Evolutionary conservation across 2,113 vertebrate genomes (phyloP).

Genomic region (Polyodon spathula): DNA sequence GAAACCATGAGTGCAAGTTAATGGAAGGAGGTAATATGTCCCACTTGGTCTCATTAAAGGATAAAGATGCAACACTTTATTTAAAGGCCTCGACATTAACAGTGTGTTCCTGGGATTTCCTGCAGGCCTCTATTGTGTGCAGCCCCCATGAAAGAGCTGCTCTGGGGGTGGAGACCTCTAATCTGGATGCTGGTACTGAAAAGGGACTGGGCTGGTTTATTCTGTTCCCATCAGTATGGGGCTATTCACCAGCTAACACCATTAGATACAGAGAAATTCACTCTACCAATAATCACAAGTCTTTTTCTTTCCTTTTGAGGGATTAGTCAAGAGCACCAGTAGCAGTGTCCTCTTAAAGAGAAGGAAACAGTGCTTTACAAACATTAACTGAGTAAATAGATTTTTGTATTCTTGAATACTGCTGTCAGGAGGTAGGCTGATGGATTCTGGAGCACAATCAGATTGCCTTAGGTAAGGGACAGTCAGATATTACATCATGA

Average conservation of each 20-base stretch:
- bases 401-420: conserved; percentile 13
- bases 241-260: conserved; percentile 55
- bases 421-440: background rate
- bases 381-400: background rate
- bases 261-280: conserved; percentile 53
- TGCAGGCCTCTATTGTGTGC: conserved; percentile 47
- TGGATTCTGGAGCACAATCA: no score
- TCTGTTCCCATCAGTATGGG: conserved; percentile 67
- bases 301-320: conserved; percentile 32
- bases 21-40: conserved; percentile 48
- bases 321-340: conserved; percentile 35
- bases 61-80: conserved; percentile 47
- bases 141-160: conserved; percentile 43
- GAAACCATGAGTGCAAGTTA: conserved; percentile 52
- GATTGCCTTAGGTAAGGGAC: no score
- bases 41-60: conserved; percentile 24
- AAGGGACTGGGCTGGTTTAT: conserved; percentile 56
- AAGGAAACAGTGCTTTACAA: conserved; percentile 26
- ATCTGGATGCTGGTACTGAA: conserved; percentile 36
- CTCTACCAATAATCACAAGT: conserved; percentile 34
- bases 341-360: conserved; percentile 45
- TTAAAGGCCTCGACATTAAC: conserved; percentile 24
- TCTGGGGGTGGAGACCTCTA: conserved; percentile 31
- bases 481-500: no score
- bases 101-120: conserved; percentile 31